Conservation (phyloP, 2,113 vertebrate species). For the Anolis sagrei region DNA sequence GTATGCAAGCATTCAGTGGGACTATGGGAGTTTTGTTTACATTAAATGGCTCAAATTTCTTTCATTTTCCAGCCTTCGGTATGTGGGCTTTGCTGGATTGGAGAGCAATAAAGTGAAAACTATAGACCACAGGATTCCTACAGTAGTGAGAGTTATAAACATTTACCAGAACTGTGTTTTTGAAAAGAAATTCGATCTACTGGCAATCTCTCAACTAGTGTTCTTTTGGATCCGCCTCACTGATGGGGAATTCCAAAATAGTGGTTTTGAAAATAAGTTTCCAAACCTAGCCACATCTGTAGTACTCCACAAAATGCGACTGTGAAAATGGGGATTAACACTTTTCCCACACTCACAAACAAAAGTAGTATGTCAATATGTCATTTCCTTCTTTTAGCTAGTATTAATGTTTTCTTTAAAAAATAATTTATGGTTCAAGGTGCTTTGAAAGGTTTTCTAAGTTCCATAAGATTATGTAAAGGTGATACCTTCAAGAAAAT, state of each 20-base stretch:
- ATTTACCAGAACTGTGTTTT: conserved; percentile 27
- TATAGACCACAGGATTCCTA: conserved; percentile 57
- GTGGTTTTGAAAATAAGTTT: conserved; percentile 46
- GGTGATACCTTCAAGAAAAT: not conserved
- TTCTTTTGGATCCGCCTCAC: conserved; percentile 41
- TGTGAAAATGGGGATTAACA: conserved; percentile 63
- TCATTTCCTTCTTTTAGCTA: not conserved
- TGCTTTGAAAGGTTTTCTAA: not conserved
- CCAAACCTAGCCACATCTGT: conserved; percentile 51
- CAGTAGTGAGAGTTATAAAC: conserved; percentile 59
- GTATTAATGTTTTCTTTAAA: too few species aligned
- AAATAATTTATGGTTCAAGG: not conserved
- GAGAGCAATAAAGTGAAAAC: conserved; percentile 42
- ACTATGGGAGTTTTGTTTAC: conserved; percentile 4
- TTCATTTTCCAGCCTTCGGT: conserved; percentile 17
- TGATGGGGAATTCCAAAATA: conserved; percentile 58
- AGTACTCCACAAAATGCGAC: conserved; percentile 59
- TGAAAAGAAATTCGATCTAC: conserved; percentile 56
- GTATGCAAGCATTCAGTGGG: not conserved
- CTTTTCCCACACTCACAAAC: conserved; percentile 60
- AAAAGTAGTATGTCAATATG: conserved; percentile 64
- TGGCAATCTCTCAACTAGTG: conserved; percentile 53
- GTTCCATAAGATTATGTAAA: not conserved
- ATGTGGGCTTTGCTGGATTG: conserved; percentile 41
- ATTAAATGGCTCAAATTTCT: conserved; percentile 13